Base-by-base conservation (phyloP, 1,140 invertebrate species). In the Trichomalopsis sarcophagae region DNA sequence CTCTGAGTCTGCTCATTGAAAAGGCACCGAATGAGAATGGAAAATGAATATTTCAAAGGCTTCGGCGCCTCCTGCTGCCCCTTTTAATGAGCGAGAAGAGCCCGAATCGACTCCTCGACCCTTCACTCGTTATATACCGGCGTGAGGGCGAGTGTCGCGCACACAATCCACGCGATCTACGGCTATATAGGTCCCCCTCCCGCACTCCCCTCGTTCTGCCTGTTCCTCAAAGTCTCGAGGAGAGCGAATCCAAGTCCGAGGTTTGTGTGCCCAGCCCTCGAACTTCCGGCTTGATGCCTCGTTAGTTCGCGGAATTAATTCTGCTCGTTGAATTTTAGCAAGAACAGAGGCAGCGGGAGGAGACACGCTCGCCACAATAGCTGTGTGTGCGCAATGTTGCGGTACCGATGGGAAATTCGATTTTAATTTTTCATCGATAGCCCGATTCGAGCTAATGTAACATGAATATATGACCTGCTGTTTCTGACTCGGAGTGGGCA, bases 281-380 rank as follows among this genome's bases (percentile, higher is more conserved):
- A 90, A 90, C 87, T 89, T 89, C 88, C 87, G 85, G 88, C 86
- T 88, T 87, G 87, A 89, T 87, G 88, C 88, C 89, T 90, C 88
- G 88, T 90, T 89, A 89, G 86, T 87, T 88, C 86, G 84, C 83
- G 85, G 86, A 89, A 90, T 90, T 90, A 90, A 90, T 90, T 89
- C 86, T 88, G 86, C 88, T 89, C 87, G 86, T 88, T 88, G 88
- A 90, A 88, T 90, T 89, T 89, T 87, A 89, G 87, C 87, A 40
- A 86, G 87, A 85, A n/a, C n/a, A 40, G 30, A 81, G 44, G 10
- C 33, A 6, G 62, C 0, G 9, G 23, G 10, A 17, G 13, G 7
- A 68, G 71, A 17, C 5, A 71, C 62, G 55, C 36, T 69, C 66
- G 23, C 82, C 36, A 62, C 84, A 88, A 87, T 87, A 87, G 82